Percentiles rank a stretch among this genome's conserved stretches.
Evolutionary conservation across 2,113 vertebrate species (phyloP).

Genomic region (Solea senegalensis): DNA sequence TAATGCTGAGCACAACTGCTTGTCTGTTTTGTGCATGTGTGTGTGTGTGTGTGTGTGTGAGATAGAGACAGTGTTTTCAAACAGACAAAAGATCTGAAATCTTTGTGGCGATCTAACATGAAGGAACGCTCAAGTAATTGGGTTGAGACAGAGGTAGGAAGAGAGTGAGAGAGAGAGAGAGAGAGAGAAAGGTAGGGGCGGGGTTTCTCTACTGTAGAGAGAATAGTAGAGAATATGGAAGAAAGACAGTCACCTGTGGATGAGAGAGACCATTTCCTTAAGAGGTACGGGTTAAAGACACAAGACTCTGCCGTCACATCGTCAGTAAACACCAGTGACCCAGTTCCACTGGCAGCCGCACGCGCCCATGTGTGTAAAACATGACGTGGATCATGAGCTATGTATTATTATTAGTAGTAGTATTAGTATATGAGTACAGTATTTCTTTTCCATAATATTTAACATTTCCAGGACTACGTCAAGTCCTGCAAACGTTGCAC

Average conservation of each 20-base stretch:
- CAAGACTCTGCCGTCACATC: too few species aligned
- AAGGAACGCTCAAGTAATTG: constrained; percentile 72
- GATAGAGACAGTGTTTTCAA: background rate
- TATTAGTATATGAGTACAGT: too few species aligned
- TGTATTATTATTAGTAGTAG: too few species aligned
- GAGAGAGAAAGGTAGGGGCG: background rate
- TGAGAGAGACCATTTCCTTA: too few species aligned
- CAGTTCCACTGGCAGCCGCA: too few species aligned
- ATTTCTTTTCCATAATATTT: too few species aligned
- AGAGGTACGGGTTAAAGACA: too few species aligned
- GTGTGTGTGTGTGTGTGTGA: constrained; percentile 8
- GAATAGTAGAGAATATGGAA: background rate
- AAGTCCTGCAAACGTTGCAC: too few species aligned
- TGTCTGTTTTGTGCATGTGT: constrained; percentile 23
- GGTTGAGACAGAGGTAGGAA: constrained; percentile 30
- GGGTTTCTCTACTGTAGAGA: background rate
- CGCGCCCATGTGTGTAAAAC: too few species aligned
- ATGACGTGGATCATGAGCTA: too few species aligned
- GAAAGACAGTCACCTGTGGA: background rate
- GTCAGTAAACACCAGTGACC: too few species aligned
- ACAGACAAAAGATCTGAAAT: constrained; percentile 49
- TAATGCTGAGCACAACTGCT: constrained; percentile 59
- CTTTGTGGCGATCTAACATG: constrained; percentile 57
- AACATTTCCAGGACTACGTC: too few species aligned
- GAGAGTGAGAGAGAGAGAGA: constrained; percentile 27